Conservation (phyloP, 2,888 invertebrate species). For the Lymantria monacha region DNA sequence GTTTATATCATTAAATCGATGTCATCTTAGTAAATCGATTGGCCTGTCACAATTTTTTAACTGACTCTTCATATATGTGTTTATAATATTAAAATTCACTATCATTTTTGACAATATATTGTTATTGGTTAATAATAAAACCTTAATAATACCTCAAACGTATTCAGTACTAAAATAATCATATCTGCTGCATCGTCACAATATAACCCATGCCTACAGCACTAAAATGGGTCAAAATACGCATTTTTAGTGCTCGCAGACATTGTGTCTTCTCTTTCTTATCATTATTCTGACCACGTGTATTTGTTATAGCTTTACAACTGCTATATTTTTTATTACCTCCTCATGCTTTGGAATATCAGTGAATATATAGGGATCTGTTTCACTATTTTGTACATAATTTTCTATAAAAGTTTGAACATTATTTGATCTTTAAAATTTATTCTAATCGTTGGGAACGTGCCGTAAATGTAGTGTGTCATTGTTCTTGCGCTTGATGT, state of each 20-base stretch:
- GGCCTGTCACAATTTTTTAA: no score
- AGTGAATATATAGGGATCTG: slow-evolving; percentile 21
- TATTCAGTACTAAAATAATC: not conserved
- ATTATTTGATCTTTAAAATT: no score
- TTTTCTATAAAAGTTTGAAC: not conserved
- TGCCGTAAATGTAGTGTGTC: no score
- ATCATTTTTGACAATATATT: no score
- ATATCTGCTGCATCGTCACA: not conserved
- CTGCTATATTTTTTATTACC: slow-evolving; percentile 47
- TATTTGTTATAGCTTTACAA: slow-evolving; percentile 43
- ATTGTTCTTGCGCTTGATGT: no score
- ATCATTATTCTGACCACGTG: slow-evolving; percentile 39
- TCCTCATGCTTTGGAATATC: slow-evolving; percentile 20
- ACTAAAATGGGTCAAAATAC: slow-evolving; percentile 8
- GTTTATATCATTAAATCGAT: no score
- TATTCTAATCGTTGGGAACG: no score
- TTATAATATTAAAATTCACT: no score
- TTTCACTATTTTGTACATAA: not conserved
- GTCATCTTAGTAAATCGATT: no score
- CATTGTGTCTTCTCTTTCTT: not conserved
- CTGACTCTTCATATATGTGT: no score
- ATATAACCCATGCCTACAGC: not conserved
- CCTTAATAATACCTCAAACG: no score
- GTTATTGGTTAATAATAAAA: no score
- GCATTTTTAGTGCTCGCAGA: slow-evolving; percentile 21